Conservation (phyloP, 2,888 invertebrate species). For the Netelia fuscicornis region DNA sequence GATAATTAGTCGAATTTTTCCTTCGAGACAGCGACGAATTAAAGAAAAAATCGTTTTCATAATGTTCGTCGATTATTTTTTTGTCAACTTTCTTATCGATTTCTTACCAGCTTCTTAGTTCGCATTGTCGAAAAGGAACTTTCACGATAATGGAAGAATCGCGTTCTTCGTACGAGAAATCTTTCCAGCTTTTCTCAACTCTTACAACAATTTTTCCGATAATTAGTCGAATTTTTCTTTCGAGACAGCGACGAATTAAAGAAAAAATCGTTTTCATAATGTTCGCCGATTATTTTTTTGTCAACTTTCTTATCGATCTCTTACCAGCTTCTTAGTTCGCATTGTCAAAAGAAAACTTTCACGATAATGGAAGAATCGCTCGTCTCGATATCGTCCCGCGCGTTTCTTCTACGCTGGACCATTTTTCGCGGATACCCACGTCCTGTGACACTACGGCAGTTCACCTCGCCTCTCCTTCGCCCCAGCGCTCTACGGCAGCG, state of each 20-base stretch:
- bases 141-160: background rate
- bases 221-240: too few species aligned
- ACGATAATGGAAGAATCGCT: background rate
- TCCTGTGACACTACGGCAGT: slow-evolving; percentile 59
- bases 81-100: background rate
- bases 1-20: background rate
- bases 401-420: background rate
- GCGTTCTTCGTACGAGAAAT: too few species aligned
- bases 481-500: slow-evolving; percentile 49
- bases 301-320: background rate
- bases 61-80: background rate
- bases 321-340: background rate
- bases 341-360: background rate
- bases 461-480: slow-evolving; percentile 58
- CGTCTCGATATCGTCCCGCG: too few species aligned
- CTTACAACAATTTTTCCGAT: background rate
- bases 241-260: too few species aligned
- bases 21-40: too few species aligned
- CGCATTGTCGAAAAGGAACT: background rate
- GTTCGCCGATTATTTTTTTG: background rate
- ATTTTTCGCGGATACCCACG: slow-evolving; percentile 65
- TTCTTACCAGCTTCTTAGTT: background rate
- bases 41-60: background rate
- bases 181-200: background rate
- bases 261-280: background rate